These are phyloP conservation scores for Dryobotodes eremita DNA, from an alignment of 2,888 invertebrate species.

Conservation along the genomic window DNA sequence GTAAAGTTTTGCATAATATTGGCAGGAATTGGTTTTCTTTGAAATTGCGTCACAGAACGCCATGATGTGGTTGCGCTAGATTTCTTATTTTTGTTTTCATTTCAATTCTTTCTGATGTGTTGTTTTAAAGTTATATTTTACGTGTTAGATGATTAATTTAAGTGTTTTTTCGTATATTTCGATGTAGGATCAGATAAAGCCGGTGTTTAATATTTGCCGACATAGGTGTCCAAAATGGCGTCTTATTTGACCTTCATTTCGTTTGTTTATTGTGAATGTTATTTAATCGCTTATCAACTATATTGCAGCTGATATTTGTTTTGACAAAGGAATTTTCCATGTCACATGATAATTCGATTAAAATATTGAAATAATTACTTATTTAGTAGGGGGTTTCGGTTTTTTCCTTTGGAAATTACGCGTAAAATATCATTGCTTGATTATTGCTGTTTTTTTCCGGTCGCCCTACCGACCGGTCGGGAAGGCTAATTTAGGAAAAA, in stretches of 20 bases:
- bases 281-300: conserved; percentile 54
- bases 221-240: conserved; percentile 62
- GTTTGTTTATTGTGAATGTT: conserved; percentile 63
- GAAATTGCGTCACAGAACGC: conserved; percentile 67
- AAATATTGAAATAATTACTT: background rate
- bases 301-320: conserved; percentile 50
- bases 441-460: conserved; percentile 32
- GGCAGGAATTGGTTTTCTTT: conserved; percentile 33
- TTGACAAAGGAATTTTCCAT: conserved; percentile 33
- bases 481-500: background rate
- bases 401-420: conserved; percentile 22
- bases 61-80: conserved; percentile 65
- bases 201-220: conserved; percentile 62
- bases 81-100: conserved; percentile 11
- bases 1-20: conserved; percentile 44
- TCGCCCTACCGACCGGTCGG: background rate
- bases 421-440: conserved; percentile 23
- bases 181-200: conserved; percentile 26
- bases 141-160: conserved; percentile 11
- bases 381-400: conserved; percentile 7
- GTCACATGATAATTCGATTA: background rate
- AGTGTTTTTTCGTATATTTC: conserved; percentile 27
- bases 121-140: conserved; percentile 4
- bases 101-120: conserved; percentile 1
- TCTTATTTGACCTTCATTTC: conserved; percentile 64